Evolutionary conservation across 2,113 vertebrate species (phyloP), one percentile per base, ranked within the genome.

Genomic region (Leucosticte australis): DNA sequence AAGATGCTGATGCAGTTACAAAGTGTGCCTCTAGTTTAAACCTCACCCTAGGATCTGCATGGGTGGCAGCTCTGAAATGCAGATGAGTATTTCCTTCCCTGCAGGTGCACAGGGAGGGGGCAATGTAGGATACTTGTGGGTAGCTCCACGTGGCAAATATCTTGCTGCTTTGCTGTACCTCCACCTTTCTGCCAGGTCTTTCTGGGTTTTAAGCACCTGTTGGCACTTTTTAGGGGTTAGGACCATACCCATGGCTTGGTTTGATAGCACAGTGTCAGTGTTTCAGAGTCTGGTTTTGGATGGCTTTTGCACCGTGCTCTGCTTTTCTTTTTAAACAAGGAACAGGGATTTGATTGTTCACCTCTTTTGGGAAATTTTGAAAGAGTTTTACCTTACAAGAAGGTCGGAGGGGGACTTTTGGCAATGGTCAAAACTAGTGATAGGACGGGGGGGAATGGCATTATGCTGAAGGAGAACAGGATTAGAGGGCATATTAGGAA

Each of bases 31-130:
- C 41, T 82, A n/a, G 64, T 91, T 95, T 76, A 52, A 55, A 64
- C 50, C 47, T n/a, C 39, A 49, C 15, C 42, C 27, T 33, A 21
- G 16, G 74, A 81, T 60, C 73, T 89, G 71, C 52, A 4, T 1
- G 47, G 74, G 85, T 75, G 74, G 30, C 53, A 93, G 28, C 81
- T 92, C 60, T 60, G 20, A 82, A 91, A 81, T 2, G 1, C 41
- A 93, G 92, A 64, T 55, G 92, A 23, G 59, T 71, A n/a, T 95
- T 96, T 94, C 62, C 64, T 79, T 64, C 70, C 78, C 91, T 56
- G 80, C 35, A 96, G 86, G 87, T 69, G 67, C 85, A 81, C 78
- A 47, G 70, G 50, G 33, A 70, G 27, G 69, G 55, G 46, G 75
- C 50, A 57, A 62, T 91, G 86, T 62, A 1, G 83, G 85, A 37